Base-by-base conservation (phyloP, 2,888 invertebrate genomes). In the Meandrusa payeni region DNA sequence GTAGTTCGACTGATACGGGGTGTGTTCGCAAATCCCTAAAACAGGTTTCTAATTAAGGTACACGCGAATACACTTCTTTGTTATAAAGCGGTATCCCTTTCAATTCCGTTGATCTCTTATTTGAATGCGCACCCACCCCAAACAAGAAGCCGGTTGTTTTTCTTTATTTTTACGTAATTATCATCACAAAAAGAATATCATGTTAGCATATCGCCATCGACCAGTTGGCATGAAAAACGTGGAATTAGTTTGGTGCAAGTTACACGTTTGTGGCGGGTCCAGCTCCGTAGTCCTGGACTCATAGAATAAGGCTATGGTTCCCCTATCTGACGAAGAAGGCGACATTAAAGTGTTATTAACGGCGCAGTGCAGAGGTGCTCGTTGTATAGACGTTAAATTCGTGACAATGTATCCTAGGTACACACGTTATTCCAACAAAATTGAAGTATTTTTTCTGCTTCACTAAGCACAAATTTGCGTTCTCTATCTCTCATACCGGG, bases 111-210 rank as follows among this genome's bases (percentile, higher is more conserved):
- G 42, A 37, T 43, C 31, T 39, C 27, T 38, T 20, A 39, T 43
- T 43, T 32, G 37, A 33, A 33, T 26, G 31, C 26, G 22, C 23
- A 20, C 32, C 33, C 38, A 13, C 20, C 20, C 24, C 44, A 39
- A 39, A 44, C 44, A 33, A 44, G 44, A 22, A 33, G 27, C 27
- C 6, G 7, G 11, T 5, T 31, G 12, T 20, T 38, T 26, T 32
- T 38, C 17, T 44, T 39, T 43, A 38, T 43, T 44, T 44, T 44
- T 36, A 44, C 44, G 33, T 44, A 33, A 44, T 44, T 44, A 44
- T 33, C 44, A 23, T 13, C 26, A 11, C 33, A 33, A 38, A 44
- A 44, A 44, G 33, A 38, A 33, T 27, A 44, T 27, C 33, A 27
- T 39, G 32, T 38, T 39, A 44, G 44, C 38, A 38, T 44, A 44